These are phyloP conservation scores for Pocota personata DNA, from an alignment of 2,888 invertebrate species.

Conservation along the genomic window DNA sequence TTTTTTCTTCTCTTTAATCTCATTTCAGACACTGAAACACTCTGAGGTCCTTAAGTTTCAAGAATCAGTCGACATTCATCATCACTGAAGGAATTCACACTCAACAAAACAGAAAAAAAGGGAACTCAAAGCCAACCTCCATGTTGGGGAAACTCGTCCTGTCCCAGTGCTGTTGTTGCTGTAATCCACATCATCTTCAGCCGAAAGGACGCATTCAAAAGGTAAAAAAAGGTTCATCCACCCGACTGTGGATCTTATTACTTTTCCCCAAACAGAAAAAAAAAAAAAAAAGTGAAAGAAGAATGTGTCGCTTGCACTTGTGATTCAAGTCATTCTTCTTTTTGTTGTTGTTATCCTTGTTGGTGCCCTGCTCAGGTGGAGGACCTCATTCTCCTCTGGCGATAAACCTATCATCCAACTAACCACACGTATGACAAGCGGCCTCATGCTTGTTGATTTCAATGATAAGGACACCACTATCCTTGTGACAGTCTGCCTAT, in stretches of 20 bases:
- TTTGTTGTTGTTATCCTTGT: neutral
- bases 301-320: conserved; percentile 36
- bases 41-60: conserved; percentile 14
- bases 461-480: conserved; percentile 14
- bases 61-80: conserved; percentile 31
- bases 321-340: conserved; percentile 17
- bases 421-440: neutral
- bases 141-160: conserved; percentile 63
- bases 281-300: neutral
- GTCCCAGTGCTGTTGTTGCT: conserved; percentile 64
- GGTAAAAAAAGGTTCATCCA: conserved; percentile 66
- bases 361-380: conserved; percentile 10
- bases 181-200: conserved; percentile 58
- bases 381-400: neutral
- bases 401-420: neutral
- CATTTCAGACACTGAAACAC: conserved; percentile 28
- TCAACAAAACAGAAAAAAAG: neutral
- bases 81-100: conserved; percentile 20
- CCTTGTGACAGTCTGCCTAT: conserved; percentile 16
- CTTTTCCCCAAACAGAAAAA: conserved; percentile 2
- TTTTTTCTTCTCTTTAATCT: conserved; percentile 7
- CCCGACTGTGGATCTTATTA: conserved; percentile 56
- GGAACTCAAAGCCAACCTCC: conserved; percentile 36
- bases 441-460: conserved; percentile 21
- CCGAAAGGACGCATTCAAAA: conserved; percentile 69